phyloP scores from a whole-genome alignment of 2,888 invertebrate genomes.

The Augiades crinisus region DNA sequence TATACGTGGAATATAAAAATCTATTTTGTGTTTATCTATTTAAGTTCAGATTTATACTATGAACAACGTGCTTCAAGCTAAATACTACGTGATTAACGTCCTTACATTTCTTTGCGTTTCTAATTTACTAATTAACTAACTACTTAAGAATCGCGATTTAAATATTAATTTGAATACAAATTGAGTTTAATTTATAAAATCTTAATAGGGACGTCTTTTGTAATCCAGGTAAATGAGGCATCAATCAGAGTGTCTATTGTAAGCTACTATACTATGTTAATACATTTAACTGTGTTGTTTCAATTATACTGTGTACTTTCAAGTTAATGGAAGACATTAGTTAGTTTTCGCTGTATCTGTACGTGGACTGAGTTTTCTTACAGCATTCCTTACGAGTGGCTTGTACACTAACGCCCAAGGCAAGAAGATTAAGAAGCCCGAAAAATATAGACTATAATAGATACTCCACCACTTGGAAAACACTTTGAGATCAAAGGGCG shows the following conservation, averaged over 20 bases:
- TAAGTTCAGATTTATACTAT: no score
- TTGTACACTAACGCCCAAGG: slow-evolving; percentile 84
- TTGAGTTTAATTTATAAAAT: not conserved
- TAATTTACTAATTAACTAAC: no score
- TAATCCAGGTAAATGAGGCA: not conserved
- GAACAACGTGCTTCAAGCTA: no score
- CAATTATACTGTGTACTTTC: not conserved
- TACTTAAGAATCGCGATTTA: no score
- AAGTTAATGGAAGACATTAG: not conserved
- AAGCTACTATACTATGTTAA: not conserved
- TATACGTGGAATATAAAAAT: no score
- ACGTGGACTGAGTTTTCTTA: slow-evolving; percentile 33
- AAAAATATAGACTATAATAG: slow-evolving; percentile 84
- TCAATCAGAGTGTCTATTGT: not conserved
- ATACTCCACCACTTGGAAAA: slow-evolving; percentile 85
- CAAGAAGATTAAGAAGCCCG: slow-evolving; percentile 85
- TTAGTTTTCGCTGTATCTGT: slow-evolving; percentile 26
- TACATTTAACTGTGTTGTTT: not conserved
- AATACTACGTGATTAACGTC: no score
- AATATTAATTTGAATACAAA: no score
- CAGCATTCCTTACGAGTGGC: slow-evolving; percentile 48
- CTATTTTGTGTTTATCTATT: no score
- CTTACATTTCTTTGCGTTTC: no score
- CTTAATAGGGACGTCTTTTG: not conserved
- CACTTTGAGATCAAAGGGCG: slow-evolving; percentile 87